Percentiles rank a stretch among this genome's conserved stretches.
phyloP scores from a whole-genome alignment of 2,797 vertebrate genomes.

The Apogon hyalosoma region DNA sequence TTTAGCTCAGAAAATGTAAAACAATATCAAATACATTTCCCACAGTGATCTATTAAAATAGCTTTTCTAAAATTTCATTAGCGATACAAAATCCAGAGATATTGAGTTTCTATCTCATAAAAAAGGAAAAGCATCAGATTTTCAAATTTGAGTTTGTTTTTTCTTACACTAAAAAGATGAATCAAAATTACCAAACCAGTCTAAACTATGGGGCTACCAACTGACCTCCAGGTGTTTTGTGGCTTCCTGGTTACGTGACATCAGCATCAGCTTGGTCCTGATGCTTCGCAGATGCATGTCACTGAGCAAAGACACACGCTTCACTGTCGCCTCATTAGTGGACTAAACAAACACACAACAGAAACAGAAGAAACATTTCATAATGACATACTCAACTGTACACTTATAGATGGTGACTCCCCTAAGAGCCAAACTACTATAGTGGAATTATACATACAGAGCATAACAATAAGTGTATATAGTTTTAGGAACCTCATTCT shows the following conservation, averaged over 20 bases:
- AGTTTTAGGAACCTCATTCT: too few species aligned
- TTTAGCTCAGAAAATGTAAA: too few species aligned
- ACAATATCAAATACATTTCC: too few species aligned
- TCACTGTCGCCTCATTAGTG: conserved; percentile 93
- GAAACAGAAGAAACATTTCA: neutral
- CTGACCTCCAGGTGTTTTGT: conserved; percentile 98
- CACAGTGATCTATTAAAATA: neutral
- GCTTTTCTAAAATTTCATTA: neutral
- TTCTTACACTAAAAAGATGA: too few species aligned
- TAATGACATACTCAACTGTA: neutral
- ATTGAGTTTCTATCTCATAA: too few species aligned
- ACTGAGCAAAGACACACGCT: conserved; percentile 95
- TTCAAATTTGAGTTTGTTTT: too few species aligned
- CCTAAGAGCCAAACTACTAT: too few species aligned
- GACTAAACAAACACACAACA: conserved; percentile 82
- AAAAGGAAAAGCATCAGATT: too few species aligned
- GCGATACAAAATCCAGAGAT: neutral
- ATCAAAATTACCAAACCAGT: neutral
- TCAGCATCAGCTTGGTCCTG: conserved; percentile 96
- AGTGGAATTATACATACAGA: too few species aligned
- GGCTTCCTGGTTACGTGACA: conserved; percentile 98
- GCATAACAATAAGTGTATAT: too few species aligned
- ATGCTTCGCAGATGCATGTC: conserved; percentile 99
- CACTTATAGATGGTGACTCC: neutral
- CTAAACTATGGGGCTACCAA: neutral